Conservation (phyloP, 2,888 invertebrate species). For the Melieria omissa region DNA sequence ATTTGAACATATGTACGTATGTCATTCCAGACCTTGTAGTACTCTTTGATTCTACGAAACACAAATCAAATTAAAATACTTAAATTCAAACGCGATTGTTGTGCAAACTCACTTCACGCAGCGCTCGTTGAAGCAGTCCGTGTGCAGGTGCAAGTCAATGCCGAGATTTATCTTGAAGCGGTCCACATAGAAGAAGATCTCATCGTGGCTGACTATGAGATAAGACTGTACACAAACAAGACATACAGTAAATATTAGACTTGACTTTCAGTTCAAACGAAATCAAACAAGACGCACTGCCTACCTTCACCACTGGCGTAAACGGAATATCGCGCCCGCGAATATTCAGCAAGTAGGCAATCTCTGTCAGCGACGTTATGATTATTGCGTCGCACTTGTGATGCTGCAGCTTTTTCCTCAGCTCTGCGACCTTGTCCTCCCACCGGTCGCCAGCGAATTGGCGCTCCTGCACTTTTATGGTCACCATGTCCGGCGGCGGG, state of each 20-base stretch:
- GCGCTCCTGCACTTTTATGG: constrained; percentile 72
- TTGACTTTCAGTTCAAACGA: background rate
- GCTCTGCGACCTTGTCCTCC: constrained; percentile 78
- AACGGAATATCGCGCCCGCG: constrained; percentile 86
- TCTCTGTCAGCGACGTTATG: constrained; percentile 86
- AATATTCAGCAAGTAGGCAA: constrained; percentile 89
- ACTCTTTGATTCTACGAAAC: constrained; percentile 73
- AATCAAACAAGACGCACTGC: background rate
- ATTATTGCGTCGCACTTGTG: constrained; percentile 81
- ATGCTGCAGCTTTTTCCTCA: constrained; percentile 73
- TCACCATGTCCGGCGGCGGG: constrained; percentile 69
- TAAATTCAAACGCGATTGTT: background rate
- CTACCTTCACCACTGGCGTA: constrained; percentile 81
- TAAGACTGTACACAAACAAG: constrained; percentile 72
- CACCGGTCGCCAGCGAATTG: constrained; percentile 75
- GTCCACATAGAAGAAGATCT: constrained; percentile 78
- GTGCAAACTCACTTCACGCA: constrained; percentile 73
- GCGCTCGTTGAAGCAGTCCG: constrained; percentile 72
- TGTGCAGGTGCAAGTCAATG: constrained; percentile 69
- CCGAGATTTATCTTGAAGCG: constrained; percentile 73
- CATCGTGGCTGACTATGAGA: constrained; percentile 74
- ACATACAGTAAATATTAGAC: background rate
- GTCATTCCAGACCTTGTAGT: constrained; percentile 77
- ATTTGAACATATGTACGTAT: constrained; percentile 74
- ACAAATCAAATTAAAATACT: background rate